Conservation (phyloP, 2,797 vertebrate species). For the Chloroceryle inda region DNA sequence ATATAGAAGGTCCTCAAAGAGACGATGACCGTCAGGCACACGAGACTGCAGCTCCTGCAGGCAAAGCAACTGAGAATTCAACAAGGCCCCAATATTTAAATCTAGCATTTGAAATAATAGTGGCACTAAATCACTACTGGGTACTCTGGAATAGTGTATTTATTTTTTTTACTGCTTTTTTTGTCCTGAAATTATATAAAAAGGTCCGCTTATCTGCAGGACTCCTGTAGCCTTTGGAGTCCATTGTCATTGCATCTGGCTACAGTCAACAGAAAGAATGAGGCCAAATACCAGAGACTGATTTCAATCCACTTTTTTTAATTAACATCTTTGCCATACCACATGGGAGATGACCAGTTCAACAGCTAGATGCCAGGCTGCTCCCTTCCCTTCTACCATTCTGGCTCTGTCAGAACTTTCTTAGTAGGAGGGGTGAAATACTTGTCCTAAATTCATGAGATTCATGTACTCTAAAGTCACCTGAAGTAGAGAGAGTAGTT, state of each 20-base stretch:
- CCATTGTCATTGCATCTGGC: background rate
- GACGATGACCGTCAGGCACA: constrained; percentile 83
- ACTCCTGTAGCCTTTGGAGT: background rate
- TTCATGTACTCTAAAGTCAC: background rate
- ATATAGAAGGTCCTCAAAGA: constrained; percentile 82
- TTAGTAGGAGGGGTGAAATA: background rate
- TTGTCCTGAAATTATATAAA: background rate
- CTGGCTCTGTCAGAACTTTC: background rate
- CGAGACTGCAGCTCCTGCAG: constrained; percentile 82
- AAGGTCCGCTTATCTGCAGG: background rate
- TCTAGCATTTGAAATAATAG: background rate
- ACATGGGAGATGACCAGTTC: background rate
- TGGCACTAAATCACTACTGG: background rate
- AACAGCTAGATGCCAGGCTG: background rate
- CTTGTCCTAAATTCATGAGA: background rate
- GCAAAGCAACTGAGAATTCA: background rate
- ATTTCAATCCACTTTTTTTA: background rate
- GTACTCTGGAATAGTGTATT: background rate
- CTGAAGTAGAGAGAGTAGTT: background rate
- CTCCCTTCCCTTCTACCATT: background rate
- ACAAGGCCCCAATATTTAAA: background rate
- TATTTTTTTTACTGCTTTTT: background rate
- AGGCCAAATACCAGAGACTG: background rate
- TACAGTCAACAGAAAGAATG: background rate
- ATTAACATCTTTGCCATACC: background rate